phyloP scores from a whole-genome alignment of 1,140 invertebrate genomes.

The Parapsyche elsis region DNA sequence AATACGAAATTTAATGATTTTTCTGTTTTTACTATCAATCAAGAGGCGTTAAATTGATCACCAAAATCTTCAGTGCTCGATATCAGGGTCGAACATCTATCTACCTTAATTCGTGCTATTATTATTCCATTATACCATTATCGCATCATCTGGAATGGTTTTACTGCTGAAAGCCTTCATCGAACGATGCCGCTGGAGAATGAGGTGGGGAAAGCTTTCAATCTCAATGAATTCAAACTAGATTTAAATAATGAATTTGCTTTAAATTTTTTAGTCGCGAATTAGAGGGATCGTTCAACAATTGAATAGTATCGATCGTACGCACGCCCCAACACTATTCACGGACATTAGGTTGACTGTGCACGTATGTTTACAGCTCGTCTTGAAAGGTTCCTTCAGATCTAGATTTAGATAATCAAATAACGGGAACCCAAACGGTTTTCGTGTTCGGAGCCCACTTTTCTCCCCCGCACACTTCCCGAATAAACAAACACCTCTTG shows the following conservation, averaged over 20 bases:
- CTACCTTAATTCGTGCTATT: too few species aligned
- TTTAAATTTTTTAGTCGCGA: neutral
- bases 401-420: slow-evolving; percentile 40
- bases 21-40: too few species aligned
- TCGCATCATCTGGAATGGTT: too few species aligned
- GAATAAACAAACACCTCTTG: slow-evolving; percentile 21
- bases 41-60: too few species aligned
- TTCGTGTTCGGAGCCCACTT: neutral
- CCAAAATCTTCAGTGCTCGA: too few species aligned
- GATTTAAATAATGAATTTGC: slow-evolving; percentile 1
- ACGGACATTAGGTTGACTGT: neutral
- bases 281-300: neutral
- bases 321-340: neutral
- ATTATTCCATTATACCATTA: too few species aligned
- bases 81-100: too few species aligned
- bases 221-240: too few species aligned
- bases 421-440: slow-evolving; percentile 19
- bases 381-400: slow-evolving; percentile 33
- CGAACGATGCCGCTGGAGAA: too few species aligned
- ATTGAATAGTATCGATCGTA: slow-evolving; percentile 1
- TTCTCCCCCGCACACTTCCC: neutral
- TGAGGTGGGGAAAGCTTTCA: too few species aligned
- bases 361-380: slow-evolving; percentile 35
- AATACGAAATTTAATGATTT: too few species aligned
- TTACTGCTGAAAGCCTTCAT: too few species aligned